Evolutionary conservation across 2,888 invertebrate species (phyloP), one percentile per base, ranked within the genome.

Genomic region (Yponomeuta sedellus): DNA sequence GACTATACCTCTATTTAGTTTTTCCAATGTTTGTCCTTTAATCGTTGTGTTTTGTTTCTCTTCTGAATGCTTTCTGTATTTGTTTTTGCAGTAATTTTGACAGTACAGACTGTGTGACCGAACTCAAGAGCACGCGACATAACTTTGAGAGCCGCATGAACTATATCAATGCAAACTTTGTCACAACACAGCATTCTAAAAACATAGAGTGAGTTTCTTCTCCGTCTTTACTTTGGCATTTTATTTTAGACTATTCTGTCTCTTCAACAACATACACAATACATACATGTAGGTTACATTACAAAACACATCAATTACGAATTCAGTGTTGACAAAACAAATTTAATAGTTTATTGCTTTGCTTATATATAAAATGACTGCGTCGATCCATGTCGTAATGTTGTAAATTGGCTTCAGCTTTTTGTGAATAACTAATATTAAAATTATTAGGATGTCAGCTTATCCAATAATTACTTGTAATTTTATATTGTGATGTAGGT

Each of bases 21-120:
- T 34, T 52, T 52, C 44, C 12, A 16, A 52, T 52, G 44, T 52
- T 52, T 52, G 44, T 52, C 44, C 44, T 52, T 1, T 52, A 52
- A 52, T 12, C 16, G 44, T 52, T 16, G 44, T 52, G 16, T 52
- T 52, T 52, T 52, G 44, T 52, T 52, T 52, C 44, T 52, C 12
- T 16, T 52, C 16, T 52, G 16, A 16, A 81, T 77, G 85, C 85
- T 85, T 86, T 70, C 71, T 81, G 80, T 86, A 82, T 82, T 88
- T 88, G 86, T 90, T 85, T 85, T 87, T 88, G 86, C 91, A 91
- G 90, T 89, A 85, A 85, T 87, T 90, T 88, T 88, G 88, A 90
- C 84, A 89, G 88, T 88, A 86, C 89, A 85, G 90, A 90, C 80
- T 83, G 81, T 88, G 82, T 90, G 84, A 88, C 83, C 77, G 90